A percentile compares a stretch with the other conserved stretches of the same genome.
These are phyloP conservation scores for Anthonomus grandis DNA, from an alignment of 1,140 invertebrate genomes.

Conservation along the genomic window DNA sequence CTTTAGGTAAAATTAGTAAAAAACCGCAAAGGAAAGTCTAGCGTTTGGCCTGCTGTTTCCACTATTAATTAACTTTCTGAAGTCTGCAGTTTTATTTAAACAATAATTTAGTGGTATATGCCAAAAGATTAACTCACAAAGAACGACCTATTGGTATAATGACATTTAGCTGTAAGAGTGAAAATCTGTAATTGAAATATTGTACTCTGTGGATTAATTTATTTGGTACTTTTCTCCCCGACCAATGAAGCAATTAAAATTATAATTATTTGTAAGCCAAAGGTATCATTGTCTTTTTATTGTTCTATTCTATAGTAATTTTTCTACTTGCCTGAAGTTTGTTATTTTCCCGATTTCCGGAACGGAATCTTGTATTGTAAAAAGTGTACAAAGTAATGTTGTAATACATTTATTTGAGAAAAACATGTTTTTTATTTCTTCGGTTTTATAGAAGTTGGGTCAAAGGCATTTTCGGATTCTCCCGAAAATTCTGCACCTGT, in stretches of 20 bases:
- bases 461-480: no score
- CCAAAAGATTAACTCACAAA: no score
- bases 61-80: slow-evolving; percentile 4
- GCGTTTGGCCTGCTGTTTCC: slow-evolving; percentile 35
- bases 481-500: neutral
- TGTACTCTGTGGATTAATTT: no score
- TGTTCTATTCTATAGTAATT: neutral
- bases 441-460: neutral
- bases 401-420: slow-evolving; percentile 32
- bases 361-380: slow-evolving; percentile 24
- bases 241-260: no score
- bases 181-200: no score
- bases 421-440: slow-evolving; percentile 7
- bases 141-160: no score
- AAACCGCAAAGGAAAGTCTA: slow-evolving; percentile 44
- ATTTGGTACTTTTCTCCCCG: no score
- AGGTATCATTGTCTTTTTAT: no score
- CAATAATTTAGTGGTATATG: no score
- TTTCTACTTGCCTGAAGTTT: no score
- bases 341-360: no score
- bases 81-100: slow-evolving; percentile 22
- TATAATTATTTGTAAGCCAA: neutral
- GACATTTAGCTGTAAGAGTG: no score
- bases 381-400: slow-evolving; percentile 38
- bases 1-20: slow-evolving; percentile 40